A percentile compares a stretch with the other conserved stretches of the same genome.
Evolutionary conservation across 2,113 vertebrate species (phyloP).

Genomic region (Mormyrus iriodes): DNA sequence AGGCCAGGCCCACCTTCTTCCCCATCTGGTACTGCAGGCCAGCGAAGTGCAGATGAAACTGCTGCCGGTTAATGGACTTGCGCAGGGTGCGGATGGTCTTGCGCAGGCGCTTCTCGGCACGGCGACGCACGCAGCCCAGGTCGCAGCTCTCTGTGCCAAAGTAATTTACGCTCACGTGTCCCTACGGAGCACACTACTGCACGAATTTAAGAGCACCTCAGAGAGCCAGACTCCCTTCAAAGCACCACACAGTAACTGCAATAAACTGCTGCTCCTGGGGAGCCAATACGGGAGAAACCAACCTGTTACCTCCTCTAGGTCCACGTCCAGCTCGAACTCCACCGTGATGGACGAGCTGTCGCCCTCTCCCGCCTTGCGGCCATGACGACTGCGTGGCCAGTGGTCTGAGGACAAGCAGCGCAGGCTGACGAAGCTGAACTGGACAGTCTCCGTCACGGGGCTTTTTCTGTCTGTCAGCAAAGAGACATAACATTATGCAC

Average conservation of each 20-base stretch:
- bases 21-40: constrained; percentile 73
- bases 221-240: background rate
- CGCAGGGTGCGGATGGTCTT: constrained; percentile 84
- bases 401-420: constrained; percentile 72
- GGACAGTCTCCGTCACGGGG: constrained; percentile 78
- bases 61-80: constrained; percentile 85
- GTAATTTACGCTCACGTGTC: constrained; percentile 2
- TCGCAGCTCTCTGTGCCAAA: constrained; percentile 74
- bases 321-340: constrained; percentile 89
- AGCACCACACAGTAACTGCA: background rate
- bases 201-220: background rate
- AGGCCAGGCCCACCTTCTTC: constrained; percentile 55
- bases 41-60: constrained; percentile 81
- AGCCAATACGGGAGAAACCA: constrained; percentile 69
- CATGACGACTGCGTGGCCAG: constrained; percentile 64
- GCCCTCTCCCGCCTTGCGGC: constrained; percentile 64
- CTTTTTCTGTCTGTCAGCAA: constrained; percentile 78
- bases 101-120: constrained; percentile 82
- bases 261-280: background rate
- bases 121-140: constrained; percentile 73
- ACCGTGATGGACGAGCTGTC: constrained; percentile 78
- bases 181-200: background rate
- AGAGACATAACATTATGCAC: constrained; percentile 31
- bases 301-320: constrained; percentile 98
- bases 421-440: constrained; percentile 85